Conservation (phyloP, 2,113 vertebrate species). For the Misgurnus mizolepis region DNA sequence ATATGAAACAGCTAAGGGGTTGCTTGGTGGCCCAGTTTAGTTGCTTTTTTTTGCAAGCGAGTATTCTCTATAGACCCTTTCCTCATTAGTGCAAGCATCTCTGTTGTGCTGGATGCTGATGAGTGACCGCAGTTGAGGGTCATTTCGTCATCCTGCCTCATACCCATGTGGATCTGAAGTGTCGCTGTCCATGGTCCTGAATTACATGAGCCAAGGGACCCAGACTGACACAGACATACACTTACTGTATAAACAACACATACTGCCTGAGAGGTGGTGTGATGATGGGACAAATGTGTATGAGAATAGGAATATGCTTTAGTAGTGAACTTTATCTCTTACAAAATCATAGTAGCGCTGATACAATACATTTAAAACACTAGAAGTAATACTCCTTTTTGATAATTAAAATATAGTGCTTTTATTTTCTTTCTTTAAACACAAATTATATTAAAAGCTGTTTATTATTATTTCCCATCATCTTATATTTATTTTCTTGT, state of each 20-base stretch:
- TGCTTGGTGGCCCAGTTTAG: neutral
- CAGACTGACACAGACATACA: neutral
- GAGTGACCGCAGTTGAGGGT: neutral
- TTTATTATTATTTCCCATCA: neutral
- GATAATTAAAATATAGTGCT: no score
- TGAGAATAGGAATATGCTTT: neutral
- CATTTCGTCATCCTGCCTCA: slow-evolving; percentile 2
- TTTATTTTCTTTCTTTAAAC: neutral
- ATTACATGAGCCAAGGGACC: slow-evolving; percentile 4
- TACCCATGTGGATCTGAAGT: neutral
- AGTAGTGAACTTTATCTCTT: no score
- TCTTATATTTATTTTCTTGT: neutral
- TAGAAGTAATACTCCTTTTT: no score
- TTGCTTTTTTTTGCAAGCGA: neutral
- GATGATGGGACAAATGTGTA: neutral
- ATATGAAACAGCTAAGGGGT: neutral
- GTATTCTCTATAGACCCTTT: neutral
- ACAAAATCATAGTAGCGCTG: no score
- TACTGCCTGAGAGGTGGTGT: neutral
- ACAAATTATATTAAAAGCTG: neutral
- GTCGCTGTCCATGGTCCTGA: slow-evolving; percentile 27
- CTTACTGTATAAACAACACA: neutral
- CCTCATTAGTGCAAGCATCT: neutral
- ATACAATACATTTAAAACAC: no score
- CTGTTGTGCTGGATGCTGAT: neutral